Base-by-base conservation (phyloP, 2,113 vertebrate genomes). In the Leptobrachium ailaonicum region DNA sequence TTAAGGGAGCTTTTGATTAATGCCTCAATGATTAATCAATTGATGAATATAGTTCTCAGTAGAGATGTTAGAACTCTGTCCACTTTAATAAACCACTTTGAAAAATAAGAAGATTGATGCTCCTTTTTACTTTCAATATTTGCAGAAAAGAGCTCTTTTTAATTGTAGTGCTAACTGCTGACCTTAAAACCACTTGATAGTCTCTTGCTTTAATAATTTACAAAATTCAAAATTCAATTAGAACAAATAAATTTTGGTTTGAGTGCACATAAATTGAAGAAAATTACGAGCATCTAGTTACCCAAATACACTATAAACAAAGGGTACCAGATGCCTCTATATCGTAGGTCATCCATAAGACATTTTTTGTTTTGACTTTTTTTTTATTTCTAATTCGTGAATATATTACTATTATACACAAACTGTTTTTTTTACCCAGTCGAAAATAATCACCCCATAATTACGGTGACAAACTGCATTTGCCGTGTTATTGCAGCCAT, bases 41-140 rank as follows among this genome's bases (percentile, higher is more conserved):
- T 98, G 95, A 98, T 98, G 96, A 96, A 98, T 97, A 96, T 83
- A 95, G 92, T 93, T 96, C 96, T 95, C 95, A 96, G 96, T 94
- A 92, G 90, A 92, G 96, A 96, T 95, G 95, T 96, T 92, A 94
- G 94, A 96, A 95, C 95, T 94, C 90, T 95, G 95, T 96, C 95
- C 94, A 94, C 96, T 98, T 95, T 94, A 92, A 93, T 96, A 95
- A 94, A 92, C 92, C 93, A 92, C 93, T 92, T 87, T 92, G 93
- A 93, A 95, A 94, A 94, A 96, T 94, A 95, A 95, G 96, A 94
- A 94, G 87, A 80, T 74, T 41, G 53, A 80, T 60, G 71, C 53
- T 84, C 84, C 86, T 76, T 90, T 93, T 92, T 91, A 85, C 44
- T 84, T 85, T 88, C 81, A 62, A 88, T 83, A 75, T 45, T 58